A percentile compares a stretch with the other conserved stretches of the same genome.
phyloP scores from a whole-genome alignment of 2,113 vertebrate species.

The Plestiodon gilberti region DNA sequence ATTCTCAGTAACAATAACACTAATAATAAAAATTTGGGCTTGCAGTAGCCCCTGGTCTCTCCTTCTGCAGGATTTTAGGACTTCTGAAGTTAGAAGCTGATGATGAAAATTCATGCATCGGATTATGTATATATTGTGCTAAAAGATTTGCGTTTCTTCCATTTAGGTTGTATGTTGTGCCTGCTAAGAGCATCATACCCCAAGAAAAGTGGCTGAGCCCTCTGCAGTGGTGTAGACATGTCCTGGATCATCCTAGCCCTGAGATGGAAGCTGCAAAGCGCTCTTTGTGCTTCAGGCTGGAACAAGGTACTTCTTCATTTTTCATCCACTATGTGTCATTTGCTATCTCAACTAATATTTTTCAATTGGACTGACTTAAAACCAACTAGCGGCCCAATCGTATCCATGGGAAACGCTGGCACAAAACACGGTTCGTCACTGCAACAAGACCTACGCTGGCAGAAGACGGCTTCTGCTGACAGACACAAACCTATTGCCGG shows the following conservation, averaged over 20 bases:
- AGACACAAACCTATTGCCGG: too few species aligned
- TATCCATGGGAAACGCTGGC: too few species aligned
- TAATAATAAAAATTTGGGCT: neutral
- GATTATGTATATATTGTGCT: neutral
- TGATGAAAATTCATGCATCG: neutral
- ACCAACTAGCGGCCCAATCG: neutral
- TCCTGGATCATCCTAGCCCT: slow-evolving; percentile 92
- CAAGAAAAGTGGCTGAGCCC: slow-evolving; percentile 82
- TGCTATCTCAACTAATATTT: neutral
- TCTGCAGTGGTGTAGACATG: slow-evolving; percentile 93
- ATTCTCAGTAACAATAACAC: neutral
- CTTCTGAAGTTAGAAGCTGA: neutral
- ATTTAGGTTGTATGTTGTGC: slow-evolving; percentile 90
- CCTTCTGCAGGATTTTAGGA: neutral
- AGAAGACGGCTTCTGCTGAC: too few species aligned
- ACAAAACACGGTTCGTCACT: too few species aligned
- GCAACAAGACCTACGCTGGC: too few species aligned
- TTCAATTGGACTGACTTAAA: neutral
- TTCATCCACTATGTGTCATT: neutral
- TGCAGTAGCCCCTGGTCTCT: neutral
- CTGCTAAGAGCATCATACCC: slow-evolving; percentile 77
- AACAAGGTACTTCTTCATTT: slow-evolving; percentile 86
- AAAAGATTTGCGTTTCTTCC: slow-evolving; percentile 59
- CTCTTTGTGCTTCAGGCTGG: slow-evolving; percentile 91
- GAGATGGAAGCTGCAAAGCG: slow-evolving; percentile 93